Percentiles rank a stretch among this genome's conserved stretches.
Evolutionary conservation across 1,140 invertebrate genomes (phyloP).

Genomic region (Tetraneura akinire): DNA sequence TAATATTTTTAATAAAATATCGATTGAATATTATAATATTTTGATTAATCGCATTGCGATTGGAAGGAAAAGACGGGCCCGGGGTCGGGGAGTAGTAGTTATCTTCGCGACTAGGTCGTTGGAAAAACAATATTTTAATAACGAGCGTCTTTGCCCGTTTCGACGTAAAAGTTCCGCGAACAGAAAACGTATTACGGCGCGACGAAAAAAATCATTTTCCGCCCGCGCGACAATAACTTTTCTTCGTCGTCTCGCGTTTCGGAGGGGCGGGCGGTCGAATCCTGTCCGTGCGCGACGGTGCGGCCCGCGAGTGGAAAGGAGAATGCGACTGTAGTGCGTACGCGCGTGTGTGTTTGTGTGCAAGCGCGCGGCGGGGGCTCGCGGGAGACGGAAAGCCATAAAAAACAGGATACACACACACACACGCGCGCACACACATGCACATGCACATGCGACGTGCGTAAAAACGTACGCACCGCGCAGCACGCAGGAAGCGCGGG

Average conservation of each 20-base stretch:
- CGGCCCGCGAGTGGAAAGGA: too few relatives aligned
- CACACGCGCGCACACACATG: neutral
- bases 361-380: neutral
- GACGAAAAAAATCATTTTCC: neutral
- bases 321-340: too few relatives aligned
- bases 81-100: too few relatives aligned
- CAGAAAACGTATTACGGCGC: slow-evolving; percentile 13
- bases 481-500: neutral
- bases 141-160: neutral
- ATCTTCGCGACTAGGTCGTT: too few relatives aligned
- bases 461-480: slow-evolving; percentile 7
- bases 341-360: neutral
- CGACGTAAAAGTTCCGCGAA: neutral
- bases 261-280: too few relatives aligned
- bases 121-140: too few relatives aligned
- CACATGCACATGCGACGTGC: slow-evolving; percentile 38
- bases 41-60: too few relatives aligned
- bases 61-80: too few relatives aligned
- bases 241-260: too few relatives aligned
- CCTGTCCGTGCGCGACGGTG: too few relatives aligned
- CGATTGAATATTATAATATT: too few relatives aligned
- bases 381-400: slow-evolving; percentile 23
- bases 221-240: neutral
- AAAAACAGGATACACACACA: slow-evolving; percentile 46
- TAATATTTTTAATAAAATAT: too few relatives aligned